Evolutionary conservation across 2,797 vertebrate species (phyloP).

Genomic region (Adelosebastes latens): DNA sequence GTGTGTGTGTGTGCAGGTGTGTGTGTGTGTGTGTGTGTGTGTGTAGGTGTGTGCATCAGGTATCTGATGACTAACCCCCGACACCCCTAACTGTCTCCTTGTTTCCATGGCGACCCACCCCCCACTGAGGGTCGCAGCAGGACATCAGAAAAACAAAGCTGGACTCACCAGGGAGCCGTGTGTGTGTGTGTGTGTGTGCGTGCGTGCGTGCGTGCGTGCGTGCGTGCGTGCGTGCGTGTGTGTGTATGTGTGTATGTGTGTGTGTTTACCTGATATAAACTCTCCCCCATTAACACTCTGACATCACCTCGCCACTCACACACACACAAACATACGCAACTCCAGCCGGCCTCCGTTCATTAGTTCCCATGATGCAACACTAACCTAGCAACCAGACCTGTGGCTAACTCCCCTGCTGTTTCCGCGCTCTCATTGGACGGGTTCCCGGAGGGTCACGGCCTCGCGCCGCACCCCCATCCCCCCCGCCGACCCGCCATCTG

Average conservation of each 20-base stretch:
- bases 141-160: slow-evolving; percentile 72
- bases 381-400: slow-evolving; percentile 73
- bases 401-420: slow-evolving; percentile 64
- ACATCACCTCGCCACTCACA: slow-evolving; percentile 46
- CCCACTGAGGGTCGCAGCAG: slow-evolving; percentile 64
- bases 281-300: slow-evolving; percentile 52
- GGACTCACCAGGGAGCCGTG: slow-evolving; percentile 57
- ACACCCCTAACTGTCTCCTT: slow-evolving; percentile 7
- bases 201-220: background rate
- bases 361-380: slow-evolving; percentile 62
- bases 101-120: slow-evolving; percentile 72
- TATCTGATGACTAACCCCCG: slow-evolving; percentile 16
- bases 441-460: slow-evolving; percentile 61
- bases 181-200: background rate
- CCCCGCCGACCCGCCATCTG: slow-evolving; percentile 59
- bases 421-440: slow-evolving; percentile 59
- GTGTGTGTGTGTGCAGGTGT: background rate
- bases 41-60: slow-evolving; percentile 8
- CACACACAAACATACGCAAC: background rate
- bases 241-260: slow-evolving; percentile 13
- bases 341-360: slow-evolving; percentile 36
- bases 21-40: slow-evolving; percentile 19
- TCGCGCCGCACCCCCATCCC: slow-evolving; percentile 40
- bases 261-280: slow-evolving; percentile 46
- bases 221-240: background rate